These are phyloP conservation scores for Poliocrania exsul DNA, from an alignment of 2,797 vertebrate genomes.

Conservation along the genomic window DNA sequence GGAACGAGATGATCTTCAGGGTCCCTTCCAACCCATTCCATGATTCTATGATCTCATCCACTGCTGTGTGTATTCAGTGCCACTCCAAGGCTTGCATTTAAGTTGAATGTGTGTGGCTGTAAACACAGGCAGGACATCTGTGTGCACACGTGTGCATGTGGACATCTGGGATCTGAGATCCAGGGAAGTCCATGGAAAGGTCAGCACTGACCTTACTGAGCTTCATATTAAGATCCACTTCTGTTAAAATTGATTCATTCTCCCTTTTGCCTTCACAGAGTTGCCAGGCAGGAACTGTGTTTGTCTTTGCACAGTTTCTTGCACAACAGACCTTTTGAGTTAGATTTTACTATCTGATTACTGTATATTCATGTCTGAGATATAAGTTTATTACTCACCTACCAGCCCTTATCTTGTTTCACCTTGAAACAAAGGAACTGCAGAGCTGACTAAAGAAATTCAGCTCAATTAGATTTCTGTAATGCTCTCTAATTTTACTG, in stretches of 20 bases:
- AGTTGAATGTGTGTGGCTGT: background rate
- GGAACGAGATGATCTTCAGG: background rate
- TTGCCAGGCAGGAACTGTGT: background rate
- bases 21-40: background rate
- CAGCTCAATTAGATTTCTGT: background rate
- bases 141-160: too few species aligned
- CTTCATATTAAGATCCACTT: background rate
- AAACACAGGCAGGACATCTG: background rate
- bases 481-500: background rate
- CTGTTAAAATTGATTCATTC: background rate
- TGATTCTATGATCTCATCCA: accelerated
- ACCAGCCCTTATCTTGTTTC: constrained; percentile 6
- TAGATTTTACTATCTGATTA: background rate
- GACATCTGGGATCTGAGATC: background rate
- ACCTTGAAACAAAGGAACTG: background rate
- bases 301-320: background rate
- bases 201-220: background rate
- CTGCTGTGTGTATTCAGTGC: background rate
- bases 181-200: background rate
- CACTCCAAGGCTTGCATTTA: background rate
- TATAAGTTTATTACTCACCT: constrained; percentile 18
- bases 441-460: background rate
- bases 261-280: background rate
- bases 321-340: background rate
- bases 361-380: background rate